Conservation (phyloP, 1,140 invertebrate species). For the Tetranychus urticae region DNA sequence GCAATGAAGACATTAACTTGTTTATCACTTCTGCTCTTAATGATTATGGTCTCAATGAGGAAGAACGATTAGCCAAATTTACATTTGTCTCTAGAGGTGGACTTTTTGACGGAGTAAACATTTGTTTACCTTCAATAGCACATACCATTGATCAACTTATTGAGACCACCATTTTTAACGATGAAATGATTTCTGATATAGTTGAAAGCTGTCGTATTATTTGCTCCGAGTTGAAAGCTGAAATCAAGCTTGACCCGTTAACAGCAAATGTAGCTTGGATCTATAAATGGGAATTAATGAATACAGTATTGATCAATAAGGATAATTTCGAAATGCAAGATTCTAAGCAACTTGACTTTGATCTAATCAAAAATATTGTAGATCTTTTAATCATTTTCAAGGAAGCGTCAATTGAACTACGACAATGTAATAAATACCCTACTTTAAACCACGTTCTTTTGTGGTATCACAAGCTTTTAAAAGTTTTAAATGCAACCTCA, state of each 20-base stretch:
- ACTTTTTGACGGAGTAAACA: conserved; percentile 6
- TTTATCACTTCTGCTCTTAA: conserved; percentile 6
- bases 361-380: not conserved
- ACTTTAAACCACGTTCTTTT: conserved; percentile 8
- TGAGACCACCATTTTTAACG: conserved; percentile 1
- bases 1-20: conserved; percentile 2
- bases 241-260: not conserved
- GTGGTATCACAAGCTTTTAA: conserved; percentile 8
- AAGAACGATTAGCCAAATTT: conserved; percentile 5
- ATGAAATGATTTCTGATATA: not conserved
- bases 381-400: conserved; percentile 6
- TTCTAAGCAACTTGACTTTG: not conserved
- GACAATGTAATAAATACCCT: conserved; percentile 4
- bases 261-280: conserved; percentile 3
- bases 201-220: conserved; percentile 3
- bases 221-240: not conserved
- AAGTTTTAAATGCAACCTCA: not conserved
- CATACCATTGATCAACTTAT: conserved; percentile 7
- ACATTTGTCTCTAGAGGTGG: conserved; percentile 8
- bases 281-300: conserved; percentile 4
- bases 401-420: conserved; percentile 4
- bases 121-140: conserved; percentile 7
- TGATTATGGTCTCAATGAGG: conserved; percentile 4
- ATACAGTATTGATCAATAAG: not conserved
- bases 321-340: not conserved